These are phyloP conservation scores for Candoia aspera DNA, from an alignment of 2,113 vertebrate species.

Conservation along the genomic window DNA sequence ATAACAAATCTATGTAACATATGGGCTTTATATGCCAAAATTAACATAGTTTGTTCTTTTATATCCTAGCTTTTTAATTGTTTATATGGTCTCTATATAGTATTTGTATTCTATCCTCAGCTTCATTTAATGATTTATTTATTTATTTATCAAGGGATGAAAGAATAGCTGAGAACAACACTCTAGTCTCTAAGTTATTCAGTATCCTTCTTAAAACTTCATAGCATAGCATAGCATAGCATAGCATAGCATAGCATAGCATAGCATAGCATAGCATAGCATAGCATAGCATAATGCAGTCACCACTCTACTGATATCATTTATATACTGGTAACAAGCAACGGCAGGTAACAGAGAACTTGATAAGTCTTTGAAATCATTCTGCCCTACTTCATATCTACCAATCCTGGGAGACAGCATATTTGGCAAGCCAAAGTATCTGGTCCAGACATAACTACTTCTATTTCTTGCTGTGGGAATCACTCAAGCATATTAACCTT, in stretches of 20 bases:
- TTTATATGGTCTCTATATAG: neutral
- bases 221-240: no score
- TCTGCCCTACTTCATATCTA: neutral
- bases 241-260: no score
- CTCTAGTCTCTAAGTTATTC: no score
- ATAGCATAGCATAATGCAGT: no score
- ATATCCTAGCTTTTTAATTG: neutral
- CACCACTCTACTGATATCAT: no score
- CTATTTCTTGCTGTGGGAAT: neutral
- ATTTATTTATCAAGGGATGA: neutral
- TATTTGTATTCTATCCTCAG: neutral
- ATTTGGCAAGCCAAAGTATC: neutral
- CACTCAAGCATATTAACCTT: neutral
- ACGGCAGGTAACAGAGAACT: neutral
- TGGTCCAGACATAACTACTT: neutral
- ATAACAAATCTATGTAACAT: no score
- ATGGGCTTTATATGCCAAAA: neutral
- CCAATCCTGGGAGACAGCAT: neutral
- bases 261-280: no score
- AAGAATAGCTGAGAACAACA: no score
- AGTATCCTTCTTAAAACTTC: no score
- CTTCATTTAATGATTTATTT: neutral
- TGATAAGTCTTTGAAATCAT: neutral
- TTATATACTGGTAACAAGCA: neutral
- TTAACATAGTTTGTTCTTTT: neutral